Percentiles rank a stretch among this genome's conserved stretches.
These are phyloP conservation scores for Tenodera sinensis DNA, from an alignment of 2,888 invertebrate species.

Conservation along the genomic window DNA sequence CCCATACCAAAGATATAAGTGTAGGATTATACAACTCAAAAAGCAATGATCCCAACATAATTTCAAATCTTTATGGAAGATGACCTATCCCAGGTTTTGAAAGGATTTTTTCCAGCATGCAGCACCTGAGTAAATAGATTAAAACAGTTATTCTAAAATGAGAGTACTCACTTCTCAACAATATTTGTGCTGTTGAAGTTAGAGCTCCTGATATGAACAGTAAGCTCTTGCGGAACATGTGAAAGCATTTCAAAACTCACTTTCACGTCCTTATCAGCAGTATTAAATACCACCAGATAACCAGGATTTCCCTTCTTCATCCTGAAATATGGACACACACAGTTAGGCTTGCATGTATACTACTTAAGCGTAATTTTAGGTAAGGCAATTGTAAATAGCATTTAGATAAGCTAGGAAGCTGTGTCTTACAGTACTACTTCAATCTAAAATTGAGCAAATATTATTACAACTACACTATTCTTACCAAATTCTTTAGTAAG, in stretches of 20 bases:
- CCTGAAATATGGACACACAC: slow-evolving; percentile 45
- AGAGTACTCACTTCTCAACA: neutral
- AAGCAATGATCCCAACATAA: too few relatives aligned
- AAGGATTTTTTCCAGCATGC: too few relatives aligned
- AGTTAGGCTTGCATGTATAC: neutral
- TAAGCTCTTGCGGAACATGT: slow-evolving; percentile 51
- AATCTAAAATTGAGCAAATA: neutral
- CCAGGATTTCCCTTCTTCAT: slow-evolving; percentile 72
- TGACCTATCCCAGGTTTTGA: too few relatives aligned
- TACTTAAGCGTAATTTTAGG: too few relatives aligned
- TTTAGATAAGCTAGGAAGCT: too few relatives aligned
- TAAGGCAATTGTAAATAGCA: too few relatives aligned
- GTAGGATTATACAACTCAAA: too few relatives aligned
- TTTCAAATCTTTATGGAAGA: too few relatives aligned
- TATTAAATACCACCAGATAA: slow-evolving; percentile 69
- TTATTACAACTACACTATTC: neutral
- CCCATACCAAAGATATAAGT: too few relatives aligned
- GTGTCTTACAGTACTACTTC: neutral
- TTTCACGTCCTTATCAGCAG: slow-evolving; percentile 47
- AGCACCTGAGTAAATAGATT: too few relatives aligned
- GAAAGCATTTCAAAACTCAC: slow-evolving; percentile 55
- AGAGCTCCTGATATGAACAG: slow-evolving; percentile 13
- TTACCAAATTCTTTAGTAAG: neutral
- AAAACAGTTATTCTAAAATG: too few relatives aligned
- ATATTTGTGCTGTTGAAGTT: neutral